These are phyloP conservation scores for Hyles lineata DNA, from an alignment of 2,888 invertebrate genomes.

Conservation along the genomic window DNA sequence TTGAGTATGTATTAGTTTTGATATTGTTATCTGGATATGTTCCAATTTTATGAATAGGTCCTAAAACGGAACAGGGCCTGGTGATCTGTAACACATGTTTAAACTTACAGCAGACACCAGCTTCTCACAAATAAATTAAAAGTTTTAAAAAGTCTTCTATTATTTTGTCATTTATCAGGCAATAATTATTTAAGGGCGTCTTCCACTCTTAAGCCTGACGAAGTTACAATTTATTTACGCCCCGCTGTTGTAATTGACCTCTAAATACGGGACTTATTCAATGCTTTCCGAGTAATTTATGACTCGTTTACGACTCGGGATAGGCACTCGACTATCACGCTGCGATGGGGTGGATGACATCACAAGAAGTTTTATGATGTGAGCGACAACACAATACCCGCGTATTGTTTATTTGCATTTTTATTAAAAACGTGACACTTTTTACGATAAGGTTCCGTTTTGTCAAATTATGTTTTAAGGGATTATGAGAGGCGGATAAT, in stretches of 20 bases:
- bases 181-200: conserved; percentile 5
- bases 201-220: not conserved
- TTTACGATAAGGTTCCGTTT: conserved; percentile 35
- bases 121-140: no score
- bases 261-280: conserved; percentile 26
- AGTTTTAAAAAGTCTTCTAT: no score
- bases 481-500: conserved; percentile 37
- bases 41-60: no score
- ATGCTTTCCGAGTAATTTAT: conserved; percentile 25
- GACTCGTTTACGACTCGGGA: conserved; percentile 25
- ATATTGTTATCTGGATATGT: no score
- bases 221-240: conserved; percentile 9
- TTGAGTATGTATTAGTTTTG: no score
- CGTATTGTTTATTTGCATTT: conserved; percentile 54
- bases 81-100: no score
- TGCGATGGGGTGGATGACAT: conserved; percentile 43
- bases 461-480: conserved; percentile 32
- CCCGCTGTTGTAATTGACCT: conserved; percentile 15
- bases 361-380: conserved; percentile 46
- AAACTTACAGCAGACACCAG: no score
- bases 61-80: no score
- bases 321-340: conserved; percentile 25
- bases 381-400: conserved; percentile 43
- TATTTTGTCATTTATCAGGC: not conserved
- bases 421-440: conserved; percentile 54